These are phyloP conservation scores for Distichodus sexfasciatus DNA, from an alignment of 2,797 vertebrate species.

Conservation along the genomic window DNA sequence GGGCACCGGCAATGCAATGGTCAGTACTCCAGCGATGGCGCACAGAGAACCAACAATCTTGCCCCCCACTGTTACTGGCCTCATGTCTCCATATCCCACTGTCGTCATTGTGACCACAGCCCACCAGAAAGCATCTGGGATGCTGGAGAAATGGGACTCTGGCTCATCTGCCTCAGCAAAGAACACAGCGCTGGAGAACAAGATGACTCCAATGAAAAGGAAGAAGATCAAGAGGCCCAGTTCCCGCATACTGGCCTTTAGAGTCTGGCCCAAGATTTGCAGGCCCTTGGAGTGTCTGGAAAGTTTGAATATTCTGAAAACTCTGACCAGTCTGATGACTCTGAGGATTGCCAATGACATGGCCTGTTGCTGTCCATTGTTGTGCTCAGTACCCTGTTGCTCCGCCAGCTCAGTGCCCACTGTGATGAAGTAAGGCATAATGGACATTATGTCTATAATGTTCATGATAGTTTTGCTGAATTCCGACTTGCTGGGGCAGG, in stretches of 20 bases:
- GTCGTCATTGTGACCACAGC: conserved; percentile 98
- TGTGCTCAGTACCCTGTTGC: conserved; percentile 74
- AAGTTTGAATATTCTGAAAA: conserved; percentile 96
- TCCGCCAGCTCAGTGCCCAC: conserved; percentile 91
- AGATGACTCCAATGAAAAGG: conserved; percentile 94
- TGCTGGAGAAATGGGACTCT: conserved; percentile 92
- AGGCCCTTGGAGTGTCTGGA: conserved; percentile 94
- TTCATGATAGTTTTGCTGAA: conserved; percentile 92
- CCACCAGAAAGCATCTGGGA: conserved; percentile 99
- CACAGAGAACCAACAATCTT: conserved; percentile 96
- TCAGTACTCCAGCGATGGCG: conserved; percentile 93
- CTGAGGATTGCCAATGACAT: conserved; percentile 95
- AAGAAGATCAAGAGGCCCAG: conserved; percentile 96
- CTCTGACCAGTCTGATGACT: conserved; percentile 91
- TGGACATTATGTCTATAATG: conserved; percentile 91
- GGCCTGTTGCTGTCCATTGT: conserved; percentile 81
- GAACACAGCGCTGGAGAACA: conserved; percentile 95
- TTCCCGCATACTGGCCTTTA: conserved; percentile 95
- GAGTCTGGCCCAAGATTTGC: conserved; percentile 93
- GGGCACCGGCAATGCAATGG: conserved; percentile 92
- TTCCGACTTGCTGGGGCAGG: conserved; percentile 88
- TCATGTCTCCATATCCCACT: conserved; percentile 95
- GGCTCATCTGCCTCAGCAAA: conserved; percentile 93
- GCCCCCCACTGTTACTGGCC: conserved; percentile 90
- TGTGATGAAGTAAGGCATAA: conserved; percentile 97